Evolutionary conservation across 1,140 invertebrate species (phyloP).

Genomic region (Mercenaria mercenaria): DNA sequence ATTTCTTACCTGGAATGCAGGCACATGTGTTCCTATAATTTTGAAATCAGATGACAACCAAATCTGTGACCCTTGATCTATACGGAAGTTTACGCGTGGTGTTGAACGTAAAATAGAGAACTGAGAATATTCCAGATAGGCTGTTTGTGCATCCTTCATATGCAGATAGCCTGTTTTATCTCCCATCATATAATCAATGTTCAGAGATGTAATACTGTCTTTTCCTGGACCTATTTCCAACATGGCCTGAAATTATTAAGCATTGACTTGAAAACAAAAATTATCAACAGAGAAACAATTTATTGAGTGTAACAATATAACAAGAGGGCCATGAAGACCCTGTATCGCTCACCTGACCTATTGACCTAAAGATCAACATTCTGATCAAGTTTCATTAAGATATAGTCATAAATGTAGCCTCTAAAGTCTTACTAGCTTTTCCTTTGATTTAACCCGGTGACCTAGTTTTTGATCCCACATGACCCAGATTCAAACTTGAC

Average conservation of each 20-base stretch:
- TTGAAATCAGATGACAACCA: constrained; percentile 75
- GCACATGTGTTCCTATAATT: constrained; percentile 71
- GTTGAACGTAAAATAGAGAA: constrained; percentile 69
- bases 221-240: constrained; percentile 72
- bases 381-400: too few relatives aligned
- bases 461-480: too few relatives aligned
- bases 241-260: constrained; percentile 70
- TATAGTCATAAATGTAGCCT: too few relatives aligned
- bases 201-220: constrained; percentile 60
- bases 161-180: constrained; percentile 75
- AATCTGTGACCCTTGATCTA: constrained; percentile 71
- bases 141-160: constrained; percentile 70
- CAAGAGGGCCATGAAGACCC: too few relatives aligned
- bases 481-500: too few relatives aligned
- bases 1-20: constrained; percentile 63
- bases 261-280: background rate
- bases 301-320: too few relatives aligned
- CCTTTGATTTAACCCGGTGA: too few relatives aligned
- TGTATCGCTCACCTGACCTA: too few relatives aligned
- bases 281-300: too few relatives aligned
- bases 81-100: constrained; percentile 76
- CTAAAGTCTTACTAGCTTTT: too few relatives aligned
- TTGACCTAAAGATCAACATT: too few relatives aligned
- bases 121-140: constrained; percentile 74
- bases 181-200: constrained; percentile 75